Base-by-base conservation (phyloP, 2,113 vertebrate genomes). In the Siphamia tubifer region DNA sequence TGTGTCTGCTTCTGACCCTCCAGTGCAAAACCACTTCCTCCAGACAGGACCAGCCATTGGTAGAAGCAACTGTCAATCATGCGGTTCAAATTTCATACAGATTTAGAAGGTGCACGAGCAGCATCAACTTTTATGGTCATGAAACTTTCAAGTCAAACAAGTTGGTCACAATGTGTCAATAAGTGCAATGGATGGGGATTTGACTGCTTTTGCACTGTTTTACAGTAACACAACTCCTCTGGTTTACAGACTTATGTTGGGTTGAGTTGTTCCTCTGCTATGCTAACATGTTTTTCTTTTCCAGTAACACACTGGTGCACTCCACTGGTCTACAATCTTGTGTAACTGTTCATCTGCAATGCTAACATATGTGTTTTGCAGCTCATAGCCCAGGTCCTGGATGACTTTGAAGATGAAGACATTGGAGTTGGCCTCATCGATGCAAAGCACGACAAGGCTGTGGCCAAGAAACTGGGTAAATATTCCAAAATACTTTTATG, bases 351-450 rank as follows among this genome's bases (percentile, higher is more conserved):
- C 23, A 47, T 27, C 23, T 34, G 40, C 48, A 39, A 30, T 52
- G n/a, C 62, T 43, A 57, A 4, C 16, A 13, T 68, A 36, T 79
- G 68, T 84, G 24, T 74, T 67, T 77, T 84, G 15, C 90, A 96
- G 95, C 90, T 96, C 91, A 95, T 90, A 78, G 95, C 95, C 75
- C 95, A 97, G 84, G 95, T 96, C 79, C 91, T 97, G 57, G 94
- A 95, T 49, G 94, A 95, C 61, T 90, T 95, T 55, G 95, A 96
- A 39, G 94, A 95, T 32, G 95, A 96, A 56, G 94, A 95, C 1
- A 82, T 97, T 13, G 95, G 95, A 44, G 90, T 97, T 2, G 95
- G 94, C 24, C 91, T 96, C 44, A 86, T 97, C 28, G 95, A 97
- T 87, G 92, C 93, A 6, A 95, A 95, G 87, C 90, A 87, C 8